A percentile compares a stretch with the other conserved stretches of the same genome.
phyloP scores from a whole-genome alignment of 2,797 vertebrate species.

The Delichon dasypus region DNA sequence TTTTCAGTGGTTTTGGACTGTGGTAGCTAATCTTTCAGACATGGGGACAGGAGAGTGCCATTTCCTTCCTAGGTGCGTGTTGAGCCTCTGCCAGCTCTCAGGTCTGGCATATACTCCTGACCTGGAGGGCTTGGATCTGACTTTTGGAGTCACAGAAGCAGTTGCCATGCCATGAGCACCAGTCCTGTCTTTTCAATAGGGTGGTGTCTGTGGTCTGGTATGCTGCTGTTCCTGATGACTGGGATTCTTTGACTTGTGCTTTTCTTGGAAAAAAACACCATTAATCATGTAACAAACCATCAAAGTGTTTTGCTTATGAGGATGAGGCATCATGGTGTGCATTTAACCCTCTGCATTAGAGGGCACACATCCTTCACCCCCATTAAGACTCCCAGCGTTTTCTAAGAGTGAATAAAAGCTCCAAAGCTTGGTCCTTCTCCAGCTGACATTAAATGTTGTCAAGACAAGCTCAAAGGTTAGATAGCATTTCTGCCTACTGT shows the following conservation, averaged over 20 bases:
- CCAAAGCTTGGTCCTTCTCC: neutral
- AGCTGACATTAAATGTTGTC: neutral
- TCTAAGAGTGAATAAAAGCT: neutral
- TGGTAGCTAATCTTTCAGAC: neutral
- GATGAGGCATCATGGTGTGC: fast-evolving
- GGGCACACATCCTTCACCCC: neutral
- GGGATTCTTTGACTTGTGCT: neutral
- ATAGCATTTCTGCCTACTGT: slow-evolving; percentile 11
- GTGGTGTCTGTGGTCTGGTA: neutral
- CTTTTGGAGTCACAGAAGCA: neutral
- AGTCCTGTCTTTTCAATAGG: neutral
- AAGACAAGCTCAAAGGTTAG: slow-evolving; percentile 21
- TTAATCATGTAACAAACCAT: neutral
- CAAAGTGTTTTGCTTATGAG: neutral
- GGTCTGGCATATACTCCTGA: too few relatives aligned
- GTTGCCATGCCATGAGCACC: neutral
- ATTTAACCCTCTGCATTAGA: neutral
- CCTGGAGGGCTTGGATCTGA: neutral
- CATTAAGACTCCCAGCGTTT: neutral
- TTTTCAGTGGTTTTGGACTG: neutral
- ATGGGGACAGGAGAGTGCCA: neutral
- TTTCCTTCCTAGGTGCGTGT: fast-evolving
- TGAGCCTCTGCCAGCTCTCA: neutral
- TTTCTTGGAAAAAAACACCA: neutral
- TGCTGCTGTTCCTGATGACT: neutral